These are phyloP conservation scores for Fulica atra DNA, from an alignment of 2,113 vertebrate species.

Conservation along the genomic window DNA sequence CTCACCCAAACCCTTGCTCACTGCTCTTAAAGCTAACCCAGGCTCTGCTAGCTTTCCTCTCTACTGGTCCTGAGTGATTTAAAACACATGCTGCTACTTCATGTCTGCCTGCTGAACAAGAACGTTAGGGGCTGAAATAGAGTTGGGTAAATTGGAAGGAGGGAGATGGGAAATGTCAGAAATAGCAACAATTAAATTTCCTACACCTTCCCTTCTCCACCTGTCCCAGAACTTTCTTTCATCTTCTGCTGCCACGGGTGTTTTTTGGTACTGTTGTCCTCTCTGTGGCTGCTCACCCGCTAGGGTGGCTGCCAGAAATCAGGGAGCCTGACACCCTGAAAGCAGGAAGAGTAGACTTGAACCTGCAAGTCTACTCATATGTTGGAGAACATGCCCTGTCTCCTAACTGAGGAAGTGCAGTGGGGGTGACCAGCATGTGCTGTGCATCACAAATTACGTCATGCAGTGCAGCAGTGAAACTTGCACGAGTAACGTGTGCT, in stretches of 20 bases:
- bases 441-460: neutral
- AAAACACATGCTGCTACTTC: neutral
- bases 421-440: fast-evolving
- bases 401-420: neutral
- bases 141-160: neutral
- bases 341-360: neutral
- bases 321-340: neutral
- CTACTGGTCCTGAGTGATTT: neutral
- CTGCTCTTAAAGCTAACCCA: neutral
- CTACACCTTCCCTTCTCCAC: neutral
- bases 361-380: neutral
- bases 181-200: neutral
- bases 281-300: fast-evolving
- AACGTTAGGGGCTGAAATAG: neutral
- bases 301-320: neutral
- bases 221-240: neutral
- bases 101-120: neutral
- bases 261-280: neutral
- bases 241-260: neutral
- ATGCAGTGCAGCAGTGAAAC: fast-evolving
- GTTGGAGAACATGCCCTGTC: neutral
- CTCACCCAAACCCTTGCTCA: neutral
- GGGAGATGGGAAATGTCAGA: neutral
- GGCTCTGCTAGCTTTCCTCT: neutral
- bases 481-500: neutral